Evolutionary conservation across 1,140 invertebrate genomes (phyloP).

Genomic region (Trachymyrmex septentrionalis): DNA sequence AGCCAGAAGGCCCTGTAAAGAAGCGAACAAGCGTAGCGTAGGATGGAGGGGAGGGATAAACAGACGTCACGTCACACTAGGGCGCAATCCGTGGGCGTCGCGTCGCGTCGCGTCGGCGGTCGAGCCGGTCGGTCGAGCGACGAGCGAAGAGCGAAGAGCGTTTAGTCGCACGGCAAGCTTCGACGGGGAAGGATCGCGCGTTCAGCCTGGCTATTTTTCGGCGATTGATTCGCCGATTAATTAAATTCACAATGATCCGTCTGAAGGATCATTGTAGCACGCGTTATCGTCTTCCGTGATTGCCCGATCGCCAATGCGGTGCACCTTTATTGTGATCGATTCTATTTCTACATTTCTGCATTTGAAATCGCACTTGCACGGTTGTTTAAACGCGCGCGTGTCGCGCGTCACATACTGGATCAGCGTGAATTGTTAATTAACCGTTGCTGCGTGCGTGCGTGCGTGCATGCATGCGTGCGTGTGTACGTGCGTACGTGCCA

Average conservation of each 20-base stretch:
- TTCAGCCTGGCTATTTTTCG: neutral
- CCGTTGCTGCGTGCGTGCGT: neutral
- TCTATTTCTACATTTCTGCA: neutral
- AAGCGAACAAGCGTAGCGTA: constrained; percentile 17
- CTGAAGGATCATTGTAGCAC: neutral
- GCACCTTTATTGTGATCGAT: constrained; percentile 40
- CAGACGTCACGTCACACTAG: constrained; percentile 75
- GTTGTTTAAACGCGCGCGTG: neutral
- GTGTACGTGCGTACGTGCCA: constrained; percentile 4
- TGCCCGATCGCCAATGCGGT: no score
- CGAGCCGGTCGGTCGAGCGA: no score
- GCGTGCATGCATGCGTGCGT: constrained; percentile 43
- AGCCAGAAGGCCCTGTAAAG: constrained; percentile 34
- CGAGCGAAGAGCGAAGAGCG: neutral
- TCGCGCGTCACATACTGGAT: neutral
- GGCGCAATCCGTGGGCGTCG: constrained; percentile 50
- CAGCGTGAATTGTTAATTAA: neutral
- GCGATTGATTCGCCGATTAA: neutral
- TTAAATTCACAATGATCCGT: neutral
- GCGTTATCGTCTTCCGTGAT: neutral
- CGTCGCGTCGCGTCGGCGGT: no score
- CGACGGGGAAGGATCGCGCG: neutral
- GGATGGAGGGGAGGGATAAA: constrained; percentile 65
- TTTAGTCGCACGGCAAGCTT: constrained; percentile 65
- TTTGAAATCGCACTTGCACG: neutral